phyloP scores from a whole-genome alignment of 2,888 invertebrate genomes.

The Aleiodes testaceus region DNA sequence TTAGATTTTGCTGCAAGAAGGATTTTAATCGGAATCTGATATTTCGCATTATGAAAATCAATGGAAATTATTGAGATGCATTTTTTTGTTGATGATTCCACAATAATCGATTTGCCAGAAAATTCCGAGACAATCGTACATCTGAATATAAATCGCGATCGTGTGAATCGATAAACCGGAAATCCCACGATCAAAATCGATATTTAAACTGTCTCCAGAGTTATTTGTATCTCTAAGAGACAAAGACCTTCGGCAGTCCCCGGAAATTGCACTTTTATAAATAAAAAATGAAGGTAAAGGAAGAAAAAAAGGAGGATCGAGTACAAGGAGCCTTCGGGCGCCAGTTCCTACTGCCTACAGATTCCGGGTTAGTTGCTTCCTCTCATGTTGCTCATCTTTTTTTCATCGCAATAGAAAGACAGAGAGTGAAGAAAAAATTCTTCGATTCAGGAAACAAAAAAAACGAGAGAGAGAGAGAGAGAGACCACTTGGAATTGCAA shows the following conservation, averaged over 20 bases:
- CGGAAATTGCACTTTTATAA: conserved; percentile 38
- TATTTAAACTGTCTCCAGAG: neutral
- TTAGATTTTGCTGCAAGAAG: too few species aligned
- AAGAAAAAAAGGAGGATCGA: conserved; percentile 45
- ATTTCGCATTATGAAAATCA: too few species aligned
- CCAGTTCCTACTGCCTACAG: conserved; percentile 36
- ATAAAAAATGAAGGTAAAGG: conserved; percentile 35
- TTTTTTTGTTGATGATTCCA: too few species aligned
- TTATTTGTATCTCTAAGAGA: conserved; percentile 21
- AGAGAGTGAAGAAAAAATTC: conserved; percentile 41
- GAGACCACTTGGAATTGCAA: conserved; percentile 60
- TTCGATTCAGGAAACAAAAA: conserved; percentile 36
- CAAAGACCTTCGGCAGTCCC: conserved; percentile 34
- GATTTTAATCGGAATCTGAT: too few species aligned
- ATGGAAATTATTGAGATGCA: too few species aligned
- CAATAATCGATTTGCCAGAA: conserved; percentile 36
- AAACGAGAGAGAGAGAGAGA: neutral
- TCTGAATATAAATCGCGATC: conserved; percentile 27
- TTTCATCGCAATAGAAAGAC: conserved; percentile 41
- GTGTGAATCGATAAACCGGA: conserved; percentile 44
- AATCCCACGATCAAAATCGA: conserved; percentile 45
- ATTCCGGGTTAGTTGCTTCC: conserved; percentile 37
- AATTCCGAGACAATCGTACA: conserved; percentile 35
- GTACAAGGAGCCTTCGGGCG: conserved; percentile 47
- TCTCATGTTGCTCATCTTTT: conserved; percentile 30